Conservation (phyloP, 2,113 vertebrate species). For the Cinclus cinclus region DNA sequence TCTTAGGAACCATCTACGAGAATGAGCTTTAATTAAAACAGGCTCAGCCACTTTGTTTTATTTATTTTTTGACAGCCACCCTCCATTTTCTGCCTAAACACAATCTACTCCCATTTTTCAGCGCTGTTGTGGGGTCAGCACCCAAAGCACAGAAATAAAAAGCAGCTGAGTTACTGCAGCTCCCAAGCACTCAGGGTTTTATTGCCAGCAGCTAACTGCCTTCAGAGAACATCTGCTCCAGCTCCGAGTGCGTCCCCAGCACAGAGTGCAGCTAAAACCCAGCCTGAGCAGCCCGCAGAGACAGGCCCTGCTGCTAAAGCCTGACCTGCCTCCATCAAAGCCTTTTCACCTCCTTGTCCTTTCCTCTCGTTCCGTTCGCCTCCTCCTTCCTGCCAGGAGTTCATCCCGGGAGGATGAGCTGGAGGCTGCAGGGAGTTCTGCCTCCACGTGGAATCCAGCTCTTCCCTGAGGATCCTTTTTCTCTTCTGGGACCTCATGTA, state of each 20-base stretch:
- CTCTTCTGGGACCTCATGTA: too few species aligned
- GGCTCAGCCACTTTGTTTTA: not conserved
- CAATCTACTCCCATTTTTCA: constrained; percentile 4
- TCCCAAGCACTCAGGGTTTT: constrained; percentile 15
- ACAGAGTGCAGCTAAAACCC: not conserved
- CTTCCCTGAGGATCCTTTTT: not conserved
- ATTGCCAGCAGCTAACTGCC: constrained; percentile 22
- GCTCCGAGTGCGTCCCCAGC: not conserved
- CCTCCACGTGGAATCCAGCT: not conserved
- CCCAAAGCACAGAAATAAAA: constrained; percentile 14
- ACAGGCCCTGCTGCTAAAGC: not conserved
- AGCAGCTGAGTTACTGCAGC: not conserved
- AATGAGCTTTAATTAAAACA: constrained; percentile 45
- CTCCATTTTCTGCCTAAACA: constrained; percentile 14
- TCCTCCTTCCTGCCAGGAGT: not conserved
- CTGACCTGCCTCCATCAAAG: not conserved
- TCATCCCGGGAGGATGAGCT: not conserved
- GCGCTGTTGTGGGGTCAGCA: not conserved
- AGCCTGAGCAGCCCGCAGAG: constrained; percentile 15
- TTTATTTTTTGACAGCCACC: constrained; percentile 8
- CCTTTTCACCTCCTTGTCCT: not conserved
- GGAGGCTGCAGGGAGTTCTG: not conserved
- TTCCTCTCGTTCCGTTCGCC: not conserved
- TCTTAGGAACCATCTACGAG: not conserved
- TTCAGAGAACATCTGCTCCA: constrained; percentile 41